Percentiles rank a stretch among this genome's conserved stretches.
These are phyloP conservation scores for Suillia variegata DNA, from an alignment of 2,888 invertebrate genomes.

Conservation along the genomic window DNA sequence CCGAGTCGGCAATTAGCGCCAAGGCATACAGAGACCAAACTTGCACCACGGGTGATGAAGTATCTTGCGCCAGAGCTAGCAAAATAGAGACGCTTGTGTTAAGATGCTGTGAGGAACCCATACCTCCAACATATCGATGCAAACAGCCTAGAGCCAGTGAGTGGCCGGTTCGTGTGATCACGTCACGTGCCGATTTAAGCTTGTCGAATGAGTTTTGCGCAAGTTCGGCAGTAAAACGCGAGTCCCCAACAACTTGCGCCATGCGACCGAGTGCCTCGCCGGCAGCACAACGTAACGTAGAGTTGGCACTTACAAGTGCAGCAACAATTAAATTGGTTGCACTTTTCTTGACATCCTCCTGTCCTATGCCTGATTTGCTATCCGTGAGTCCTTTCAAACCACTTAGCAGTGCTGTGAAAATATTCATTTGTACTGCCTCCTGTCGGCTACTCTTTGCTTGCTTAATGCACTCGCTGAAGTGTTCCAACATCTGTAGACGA, in stretches of 20 bases:
- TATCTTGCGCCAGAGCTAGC: conserved; percentile 91
- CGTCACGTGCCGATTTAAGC: conserved; percentile 84
- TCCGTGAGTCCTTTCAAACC: conserved; percentile 89
- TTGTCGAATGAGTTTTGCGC: conserved; percentile 90
- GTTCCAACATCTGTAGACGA: conserved; percentile 95
- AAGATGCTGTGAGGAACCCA: conserved; percentile 93
- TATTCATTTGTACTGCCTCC: conserved; percentile 95
- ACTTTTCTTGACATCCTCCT: conserved; percentile 87
- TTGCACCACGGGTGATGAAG: conserved; percentile 92
- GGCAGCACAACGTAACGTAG: conserved; percentile 88
- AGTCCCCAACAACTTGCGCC: conserved; percentile 86
- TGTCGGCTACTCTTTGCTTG: conserved; percentile 91
- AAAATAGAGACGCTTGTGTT: conserved; percentile 94
- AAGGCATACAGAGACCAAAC: conserved; percentile 97
- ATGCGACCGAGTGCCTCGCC: conserved; percentile 94
- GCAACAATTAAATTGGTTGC: conserved; percentile 81
- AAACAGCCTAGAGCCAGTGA: conserved; percentile 94
- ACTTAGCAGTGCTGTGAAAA: conserved; percentile 89
- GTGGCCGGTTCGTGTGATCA: conserved; percentile 83
- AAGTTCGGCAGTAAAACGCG: conserved; percentile 85
- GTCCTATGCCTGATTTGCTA: conserved; percentile 82
- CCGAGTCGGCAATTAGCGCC: conserved; percentile 94
- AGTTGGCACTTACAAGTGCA: conserved; percentile 76
- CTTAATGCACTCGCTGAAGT: conserved; percentile 93
- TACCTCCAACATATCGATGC: conserved; percentile 93